Base-by-base conservation (phyloP, 2,113 vertebrate genomes). In the Origma solitaria region DNA sequence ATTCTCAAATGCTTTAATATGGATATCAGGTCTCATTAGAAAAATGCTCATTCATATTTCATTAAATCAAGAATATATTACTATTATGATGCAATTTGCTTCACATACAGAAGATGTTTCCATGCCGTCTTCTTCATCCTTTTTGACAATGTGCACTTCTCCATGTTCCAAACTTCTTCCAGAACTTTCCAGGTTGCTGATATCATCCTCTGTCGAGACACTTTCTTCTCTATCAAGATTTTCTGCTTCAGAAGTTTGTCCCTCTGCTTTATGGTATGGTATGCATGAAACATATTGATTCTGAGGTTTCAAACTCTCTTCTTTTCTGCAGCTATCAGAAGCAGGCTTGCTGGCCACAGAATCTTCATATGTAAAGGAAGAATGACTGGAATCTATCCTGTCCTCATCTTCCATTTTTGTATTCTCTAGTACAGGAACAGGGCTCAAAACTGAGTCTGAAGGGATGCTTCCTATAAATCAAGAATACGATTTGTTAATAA, bases 91-190 rank as follows among this genome's bases (percentile, higher is more conserved):
- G 20, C 21, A 82, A 90, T 76, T 80, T 83, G 24, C 82, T 94
- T 77, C 83, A 98, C 96, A 56, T 96, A 98, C 97, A 83, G 18
- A 90, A 77, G 90, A 93, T 47, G 95, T 60, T 91, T 96, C 95
- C 85, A 96, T 92, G 70, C 14, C 78, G 80, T 87, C 64, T 15
- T 93, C 65, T 92, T 84, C 85, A 93, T 80, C 54, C 25, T 79
- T 49, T 91, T 97, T 98, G 72, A 98, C 96, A 35, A 80, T 33
- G 37, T 98, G 93, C 86, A 98, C 83, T 96, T 99, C 98, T 81
- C 97, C 98, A 50, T 97, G 97, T 97, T 99, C 98, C 90, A 98
- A 91, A 76, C 87, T 97, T 77, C 94, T 97, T 88, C 95, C 97
- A 53, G 93, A 97, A 75, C 88, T 97, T 88, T 98, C 98, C 25